phyloP scores from a whole-genome alignment of 2,797 vertebrate species.

The Sebastes minor region DNA sequence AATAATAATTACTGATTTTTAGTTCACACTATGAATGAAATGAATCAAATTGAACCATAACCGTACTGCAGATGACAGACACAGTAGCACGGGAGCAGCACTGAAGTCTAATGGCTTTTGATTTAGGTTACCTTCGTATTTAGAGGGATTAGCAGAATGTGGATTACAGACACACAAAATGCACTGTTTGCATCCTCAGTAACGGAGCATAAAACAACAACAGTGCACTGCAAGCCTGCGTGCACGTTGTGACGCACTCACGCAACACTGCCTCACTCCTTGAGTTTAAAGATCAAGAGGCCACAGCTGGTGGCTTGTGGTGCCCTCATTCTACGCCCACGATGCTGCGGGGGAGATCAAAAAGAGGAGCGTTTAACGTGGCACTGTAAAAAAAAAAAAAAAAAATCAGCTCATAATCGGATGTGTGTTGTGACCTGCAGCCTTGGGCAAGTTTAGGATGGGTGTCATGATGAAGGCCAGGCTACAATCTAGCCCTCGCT shows the following conservation, averaged over 20 bases:
- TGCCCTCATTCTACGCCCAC: constrained; percentile 55
- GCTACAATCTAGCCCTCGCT: not conserved
- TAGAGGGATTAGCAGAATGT: constrained; percentile 74
- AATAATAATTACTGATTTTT: not conserved
- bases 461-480: not conserved
- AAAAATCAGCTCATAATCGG: not conserved
- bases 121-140: constrained; percentile 81
- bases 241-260: constrained; percentile 18
- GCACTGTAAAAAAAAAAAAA: not conserved
- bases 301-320: constrained; percentile 56
- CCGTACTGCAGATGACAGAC: constrained; percentile 8
- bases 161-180: constrained; percentile 69
- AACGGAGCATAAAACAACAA: constrained; percentile 37
- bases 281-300: constrained; percentile 48
- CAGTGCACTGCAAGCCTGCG: not conserved
- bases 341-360: constrained; percentile 32
- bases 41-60: not conserved
- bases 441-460: not conserved
- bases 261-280: constrained; percentile 26
- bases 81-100: constrained; percentile 13
- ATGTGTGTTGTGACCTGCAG: constrained; percentile 19
- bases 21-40: not conserved
- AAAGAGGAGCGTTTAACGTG: constrained; percentile 7
- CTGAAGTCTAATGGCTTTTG: constrained; percentile 60
- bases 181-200: constrained; percentile 44